Conservation (phyloP, 37 sponge, comb jelly and placozoan genomes). For the Ephydatia muelleri region DNA sequence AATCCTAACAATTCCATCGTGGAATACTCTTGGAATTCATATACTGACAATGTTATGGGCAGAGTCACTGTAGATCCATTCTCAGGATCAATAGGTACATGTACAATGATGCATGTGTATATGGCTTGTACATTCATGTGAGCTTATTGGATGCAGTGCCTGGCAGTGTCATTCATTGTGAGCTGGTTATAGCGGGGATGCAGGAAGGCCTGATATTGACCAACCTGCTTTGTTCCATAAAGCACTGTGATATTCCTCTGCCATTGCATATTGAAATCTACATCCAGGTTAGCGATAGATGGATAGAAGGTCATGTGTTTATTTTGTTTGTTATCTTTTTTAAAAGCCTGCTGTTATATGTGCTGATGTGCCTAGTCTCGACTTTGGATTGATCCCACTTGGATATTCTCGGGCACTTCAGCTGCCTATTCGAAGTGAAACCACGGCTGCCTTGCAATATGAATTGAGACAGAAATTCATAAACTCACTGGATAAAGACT, state of each 20-base stretch:
- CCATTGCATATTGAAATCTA: slow-evolving; percentile 22
- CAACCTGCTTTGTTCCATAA: slow-evolving; percentile 31
- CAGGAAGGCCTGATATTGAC: slow-evolving; percentile 25
- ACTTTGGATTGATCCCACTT: slow-evolving; percentile 62
- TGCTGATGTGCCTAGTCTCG: slow-evolving; percentile 22
- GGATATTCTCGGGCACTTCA: slow-evolving; percentile 21
- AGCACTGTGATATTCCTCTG: slow-evolving; percentile 10
- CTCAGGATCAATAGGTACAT: slow-evolving; percentile 51
- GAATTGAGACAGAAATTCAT: slow-evolving; percentile 23
- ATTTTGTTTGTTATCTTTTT: not conserved
- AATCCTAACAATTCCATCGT: slow-evolving; percentile 53
- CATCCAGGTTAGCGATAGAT: slow-evolving; percentile 24
- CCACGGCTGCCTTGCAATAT: slow-evolving; percentile 19
- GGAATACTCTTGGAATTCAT: slow-evolving; percentile 44
- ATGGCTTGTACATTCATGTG: not conserved
- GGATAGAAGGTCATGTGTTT: not conserved
- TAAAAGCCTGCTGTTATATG: slow-evolving; percentile 45
- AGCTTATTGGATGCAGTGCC: slow-evolving; percentile 18
- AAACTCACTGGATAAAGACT: not conserved
- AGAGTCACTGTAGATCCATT: slow-evolving; percentile 41
- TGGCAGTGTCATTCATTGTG: slow-evolving; percentile 33
- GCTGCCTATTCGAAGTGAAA: slow-evolving; percentile 42
- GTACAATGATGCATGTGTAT: not conserved
- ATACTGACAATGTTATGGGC: not conserved
- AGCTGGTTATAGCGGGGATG: slow-evolving; percentile 22